Percentiles rank a stretch among this genome's conserved stretches.
Evolutionary conservation across 2,113 vertebrate genomes (phyloP).

Genomic region (Alosa alosa): DNA sequence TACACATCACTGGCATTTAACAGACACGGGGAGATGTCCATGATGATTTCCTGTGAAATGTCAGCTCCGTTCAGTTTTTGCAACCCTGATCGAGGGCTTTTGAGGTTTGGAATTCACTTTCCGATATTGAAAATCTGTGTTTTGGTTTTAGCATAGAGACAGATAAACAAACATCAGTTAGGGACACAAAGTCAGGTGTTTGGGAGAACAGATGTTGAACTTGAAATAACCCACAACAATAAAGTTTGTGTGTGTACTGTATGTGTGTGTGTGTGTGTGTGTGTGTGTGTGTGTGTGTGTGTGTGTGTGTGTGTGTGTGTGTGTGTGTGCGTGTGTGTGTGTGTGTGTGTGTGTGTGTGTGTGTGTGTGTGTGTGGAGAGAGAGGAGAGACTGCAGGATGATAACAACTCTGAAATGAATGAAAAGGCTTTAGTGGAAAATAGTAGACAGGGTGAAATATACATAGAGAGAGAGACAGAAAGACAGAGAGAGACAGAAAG

Average conservation of each 20-base stretch:
- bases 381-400: neutral
- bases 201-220: neutral
- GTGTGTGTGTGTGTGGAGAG: too few relatives aligned
- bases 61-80: neutral
- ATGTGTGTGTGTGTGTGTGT: neutral
- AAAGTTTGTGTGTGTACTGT: neutral
- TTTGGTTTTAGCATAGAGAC: neutral
- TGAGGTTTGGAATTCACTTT: neutral
- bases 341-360: too few relatives aligned
- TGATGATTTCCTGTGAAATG: neutral
- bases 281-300: too few relatives aligned
- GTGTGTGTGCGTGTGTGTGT: too few relatives aligned
- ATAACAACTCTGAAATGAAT: neutral
- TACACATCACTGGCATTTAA: neutral
- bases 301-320: too few relatives aligned
- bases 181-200: neutral
- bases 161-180: constrained; percentile 2
- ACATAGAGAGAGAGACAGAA: neutral
- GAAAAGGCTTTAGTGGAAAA: neutral
- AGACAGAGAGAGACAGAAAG: neutral
- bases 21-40: neutral
- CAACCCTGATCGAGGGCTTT: neutral
- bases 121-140: neutral
- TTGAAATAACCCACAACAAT: neutral
- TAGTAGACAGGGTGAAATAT: neutral